Evolutionary conservation across 1,140 invertebrate genomes (phyloP), one percentile per base, ranked within the genome.

Genomic region (Cyclargus thomasi): DNA sequence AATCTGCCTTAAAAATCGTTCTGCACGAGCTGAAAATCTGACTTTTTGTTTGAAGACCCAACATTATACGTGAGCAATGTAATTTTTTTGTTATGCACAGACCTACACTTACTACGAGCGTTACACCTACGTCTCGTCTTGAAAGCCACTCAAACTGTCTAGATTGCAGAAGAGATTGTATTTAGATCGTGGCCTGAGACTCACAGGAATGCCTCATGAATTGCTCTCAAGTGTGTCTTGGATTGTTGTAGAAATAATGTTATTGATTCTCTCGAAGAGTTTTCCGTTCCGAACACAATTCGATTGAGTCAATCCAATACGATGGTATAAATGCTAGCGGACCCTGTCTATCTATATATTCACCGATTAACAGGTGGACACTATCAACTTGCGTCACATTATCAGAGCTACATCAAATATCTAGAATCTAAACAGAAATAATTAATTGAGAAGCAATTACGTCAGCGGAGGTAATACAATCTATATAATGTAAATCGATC

Each of bases 361-460:
- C 3, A 14, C 39, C 6, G 7, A 10, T 59, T 20, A 59, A 59
- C 55, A 59, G 1, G 2, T 18, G 16, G 53, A 18, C 8, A 55
- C 4, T 57, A 20, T 57, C 55, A 18, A 20, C 55, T 18, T 59
- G 55, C 55, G 55, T 59, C 55, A 59, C 55, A 11, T 59, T 59
- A 59, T 59, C 55, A 21, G 55, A 11, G 5, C 21, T 21, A 59
- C 55, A 57, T 20, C 18, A 59, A 59, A 59, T 59, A 59, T 59
- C 18, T 1, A 59, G 20, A 59, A 59, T 20, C 7, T 59, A 59
- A 59, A 20, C 55, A 21, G 11, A 59, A 20, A 20, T 18, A 21
- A 59, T 59, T 59, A 59, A 59, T 20, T 21, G 55, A 20, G 55
- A 59, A 59, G 55, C 20, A 22, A 59, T 59, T 59, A 59, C 55